Conservation (phyloP, 92 coral and sea anemone species). For the Epizoanthus ramosus region DNA sequence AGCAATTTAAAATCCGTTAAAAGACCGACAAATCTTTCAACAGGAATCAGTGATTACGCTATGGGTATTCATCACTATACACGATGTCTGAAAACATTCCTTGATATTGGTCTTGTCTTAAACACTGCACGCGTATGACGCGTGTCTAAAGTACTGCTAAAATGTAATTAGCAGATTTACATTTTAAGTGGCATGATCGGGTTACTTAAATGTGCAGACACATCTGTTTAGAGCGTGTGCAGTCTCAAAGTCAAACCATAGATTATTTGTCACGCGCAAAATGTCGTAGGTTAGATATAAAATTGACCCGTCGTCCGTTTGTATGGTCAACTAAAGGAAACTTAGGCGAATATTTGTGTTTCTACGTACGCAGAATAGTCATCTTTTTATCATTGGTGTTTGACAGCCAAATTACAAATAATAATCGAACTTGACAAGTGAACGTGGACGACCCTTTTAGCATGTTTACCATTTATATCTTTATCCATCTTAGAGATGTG, state of each 20-base stretch:
- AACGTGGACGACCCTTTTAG: background rate
- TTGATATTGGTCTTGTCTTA: background rate
- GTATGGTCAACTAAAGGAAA: no score
- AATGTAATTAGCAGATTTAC: conserved; percentile 41
- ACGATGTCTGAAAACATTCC: conserved; percentile 11
- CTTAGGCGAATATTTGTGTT: conserved; percentile 3
- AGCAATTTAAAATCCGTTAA: conserved; percentile 28
- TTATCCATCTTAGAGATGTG: no score
- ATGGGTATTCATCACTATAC: conserved; percentile 11
- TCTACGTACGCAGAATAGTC: background rate
- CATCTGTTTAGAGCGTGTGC: conserved; percentile 29
- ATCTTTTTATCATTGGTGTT: no score
- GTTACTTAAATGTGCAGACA: conserved; percentile 10
- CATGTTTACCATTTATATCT: background rate
- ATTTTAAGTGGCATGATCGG: conserved; percentile 17
- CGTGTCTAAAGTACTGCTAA: conserved; percentile 18
- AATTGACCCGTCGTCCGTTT: no score
- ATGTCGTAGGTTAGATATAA: background rate
- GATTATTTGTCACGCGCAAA: background rate
- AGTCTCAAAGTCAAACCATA: conserved; percentile 5
- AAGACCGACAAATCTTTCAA: conserved; percentile 3
- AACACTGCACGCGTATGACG: conserved; percentile 35
- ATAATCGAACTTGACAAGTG: background rate
- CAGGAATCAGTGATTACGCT: conserved; percentile 22
- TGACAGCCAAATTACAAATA: background rate